phyloP scores from a whole-genome alignment of 2,888 invertebrate species.

The Cetonia aurata region DNA sequence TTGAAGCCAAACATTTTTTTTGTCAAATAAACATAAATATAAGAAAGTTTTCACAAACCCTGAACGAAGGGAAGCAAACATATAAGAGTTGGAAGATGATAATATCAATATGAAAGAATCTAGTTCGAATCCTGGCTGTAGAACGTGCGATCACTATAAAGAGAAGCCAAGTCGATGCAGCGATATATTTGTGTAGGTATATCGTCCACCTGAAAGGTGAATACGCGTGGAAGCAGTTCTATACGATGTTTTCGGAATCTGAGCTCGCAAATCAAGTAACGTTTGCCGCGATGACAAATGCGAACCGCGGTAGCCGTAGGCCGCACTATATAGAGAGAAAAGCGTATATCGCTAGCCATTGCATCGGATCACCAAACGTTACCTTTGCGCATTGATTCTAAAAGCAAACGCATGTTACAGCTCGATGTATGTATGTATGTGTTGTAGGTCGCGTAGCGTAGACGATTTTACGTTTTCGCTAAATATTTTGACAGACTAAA shows the following conservation, averaged over 20 bases:
- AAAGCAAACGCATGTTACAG: conserved; percentile 6
- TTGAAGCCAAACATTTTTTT: too few species aligned
- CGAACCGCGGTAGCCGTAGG: conserved; percentile 26
- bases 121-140: conserved; percentile 5
- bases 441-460: background rate
- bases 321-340: background rate
- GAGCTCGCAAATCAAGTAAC: conserved; percentile 39
- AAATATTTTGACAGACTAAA: conserved; percentile 37
- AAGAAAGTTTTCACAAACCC: too few species aligned
- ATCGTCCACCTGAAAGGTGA: background rate
- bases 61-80: too few species aligned
- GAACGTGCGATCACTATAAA: background rate
- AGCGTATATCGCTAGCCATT: conserved; percentile 12
- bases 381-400: conserved; percentile 5
- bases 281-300: conserved; percentile 30
- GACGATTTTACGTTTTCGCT: conserved; percentile 24
- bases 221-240: conserved; percentile 16
- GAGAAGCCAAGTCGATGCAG: background rate
- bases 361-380: conserved; percentile 10
- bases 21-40: too few species aligned
- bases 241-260: conserved; percentile 31
- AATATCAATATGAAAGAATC: too few species aligned
- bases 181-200: background rate
- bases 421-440: too few species aligned
- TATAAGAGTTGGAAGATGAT: too few species aligned